phyloP scores from a whole-genome alignment of 2,113 vertebrate species.

The Nothoprocta perdicaria region DNA sequence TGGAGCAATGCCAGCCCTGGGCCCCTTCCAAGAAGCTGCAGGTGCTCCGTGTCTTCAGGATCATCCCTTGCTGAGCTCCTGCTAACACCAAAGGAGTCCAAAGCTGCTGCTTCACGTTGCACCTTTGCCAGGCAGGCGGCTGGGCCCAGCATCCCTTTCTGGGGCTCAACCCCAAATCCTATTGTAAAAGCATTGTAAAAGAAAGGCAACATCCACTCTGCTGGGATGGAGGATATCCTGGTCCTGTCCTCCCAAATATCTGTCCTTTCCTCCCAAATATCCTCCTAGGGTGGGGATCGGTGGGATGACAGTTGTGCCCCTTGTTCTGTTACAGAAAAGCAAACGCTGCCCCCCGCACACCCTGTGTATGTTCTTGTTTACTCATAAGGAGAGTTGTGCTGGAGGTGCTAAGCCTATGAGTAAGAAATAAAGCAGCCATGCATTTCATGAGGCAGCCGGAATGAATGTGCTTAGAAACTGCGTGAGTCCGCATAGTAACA shows the following conservation, averaged over 20 bases:
- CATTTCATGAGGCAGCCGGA: background rate
- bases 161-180: background rate
- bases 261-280: background rate
- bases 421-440: background rate
- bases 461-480: background rate
- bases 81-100: no score
- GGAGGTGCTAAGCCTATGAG: background rate
- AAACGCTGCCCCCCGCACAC: background rate
- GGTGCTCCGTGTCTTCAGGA: background rate
- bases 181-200: background rate
- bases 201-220: background rate
- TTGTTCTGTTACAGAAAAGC: background rate
- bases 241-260: no score
- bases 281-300: no score
- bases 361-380: background rate
- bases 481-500: background rate
- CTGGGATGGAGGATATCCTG: no score
- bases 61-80: background rate
- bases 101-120: background rate
- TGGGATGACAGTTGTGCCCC: rapidly evolving
- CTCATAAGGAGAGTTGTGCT: background rate
- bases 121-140: background rate
- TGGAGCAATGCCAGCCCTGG: background rate
- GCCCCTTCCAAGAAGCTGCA: background rate
- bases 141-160: no score